Base-by-base conservation (phyloP, 2,888 invertebrate genomes). In the Carabus problematicus region DNA sequence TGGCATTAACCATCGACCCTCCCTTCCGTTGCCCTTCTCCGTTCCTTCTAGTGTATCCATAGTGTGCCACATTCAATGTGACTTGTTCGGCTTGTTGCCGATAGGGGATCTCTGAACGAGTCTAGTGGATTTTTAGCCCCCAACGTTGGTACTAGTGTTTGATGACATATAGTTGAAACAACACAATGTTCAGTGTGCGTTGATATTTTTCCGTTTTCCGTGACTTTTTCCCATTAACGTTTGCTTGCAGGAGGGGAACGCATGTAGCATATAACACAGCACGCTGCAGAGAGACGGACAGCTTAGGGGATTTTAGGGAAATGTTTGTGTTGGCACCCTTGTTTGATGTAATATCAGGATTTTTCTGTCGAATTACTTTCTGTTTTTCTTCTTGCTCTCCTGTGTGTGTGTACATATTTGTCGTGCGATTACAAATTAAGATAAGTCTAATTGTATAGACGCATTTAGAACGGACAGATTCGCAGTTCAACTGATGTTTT, bases 281-380 rank as follows among this genome's bases (percentile, higher is more conserved):
- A 6, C 29, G 29, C 6, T 29, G 6, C 6, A 29, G 2, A 29
- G 29, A 6, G 29, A 29, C 2, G 29, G 6, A 29, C 29, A 29
- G 54, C 54, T 63, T 63, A 54, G 63, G 63, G 63, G 63, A 54
- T 63, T 63, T 63, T 63, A 12, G 41, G 54, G 54, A 63, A 63
- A 63, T 63, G 54, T 63, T 63, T 63, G 54, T 63, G 63, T 63
- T 63, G 54, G 16, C 63, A 52, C 63, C 63, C 63, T 63, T 63
- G 63, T 63, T 63, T 63, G 54, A 63, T 63, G 42, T 63, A 54
- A 19, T 63, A 52, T 52, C 16, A 52, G 41, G 52, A 52, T 41
- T 49, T 41, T 41, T 49, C 54, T 52, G 52, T 52, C 54, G 54
- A 63, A 63, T 52, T 61, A 49, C 40, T 14, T 47, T 45, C 47